Conservation (phyloP, 2,797 vertebrate genomes). For the Apogon hyalosoma region DNA sequence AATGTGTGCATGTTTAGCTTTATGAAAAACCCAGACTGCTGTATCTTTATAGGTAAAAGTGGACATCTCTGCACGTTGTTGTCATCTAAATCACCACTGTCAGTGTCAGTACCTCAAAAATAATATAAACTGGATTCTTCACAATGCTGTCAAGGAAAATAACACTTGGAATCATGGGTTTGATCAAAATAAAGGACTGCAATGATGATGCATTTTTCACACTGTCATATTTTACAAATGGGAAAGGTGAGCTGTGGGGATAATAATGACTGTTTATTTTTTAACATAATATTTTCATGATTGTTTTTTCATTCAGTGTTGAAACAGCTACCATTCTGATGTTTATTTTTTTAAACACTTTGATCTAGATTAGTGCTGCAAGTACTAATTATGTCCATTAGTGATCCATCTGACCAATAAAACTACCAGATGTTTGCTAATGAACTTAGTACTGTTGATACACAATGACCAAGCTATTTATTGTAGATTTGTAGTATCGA, state of each 20-base stretch:
- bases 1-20: constrained; percentile 42
- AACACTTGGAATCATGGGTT: constrained; percentile 30
- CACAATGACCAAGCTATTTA: too few relatives aligned
- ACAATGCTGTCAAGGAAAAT: constrained; percentile 31
- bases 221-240: constrained; percentile 40
- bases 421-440: too few relatives aligned
- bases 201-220: constrained; percentile 1
- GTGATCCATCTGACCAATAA: too few relatives aligned
- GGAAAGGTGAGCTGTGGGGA: background rate
- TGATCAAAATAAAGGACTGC: constrained; percentile 66
- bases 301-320: background rate
- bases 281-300: background rate
- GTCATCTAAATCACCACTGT: constrained; percentile 23
- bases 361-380: too few relatives aligned
- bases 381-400: too few relatives aligned
- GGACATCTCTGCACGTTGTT: constrained; percentile 39
- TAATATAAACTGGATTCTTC: constrained; percentile 41
- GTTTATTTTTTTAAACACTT: background rate
- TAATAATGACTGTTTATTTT: background rate
- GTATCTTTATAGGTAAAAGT: constrained; percentile 43
- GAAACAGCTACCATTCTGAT: background rate
- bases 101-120: constrained; percentile 22
- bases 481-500: too few relatives aligned
- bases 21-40: constrained; percentile 40
- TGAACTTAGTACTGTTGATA: too few relatives aligned